Percentiles rank a stretch among this genome's conserved stretches.
Conservation (phyloP, 2,888 invertebrate species). For the Gymnocheta viridis region DNA sequence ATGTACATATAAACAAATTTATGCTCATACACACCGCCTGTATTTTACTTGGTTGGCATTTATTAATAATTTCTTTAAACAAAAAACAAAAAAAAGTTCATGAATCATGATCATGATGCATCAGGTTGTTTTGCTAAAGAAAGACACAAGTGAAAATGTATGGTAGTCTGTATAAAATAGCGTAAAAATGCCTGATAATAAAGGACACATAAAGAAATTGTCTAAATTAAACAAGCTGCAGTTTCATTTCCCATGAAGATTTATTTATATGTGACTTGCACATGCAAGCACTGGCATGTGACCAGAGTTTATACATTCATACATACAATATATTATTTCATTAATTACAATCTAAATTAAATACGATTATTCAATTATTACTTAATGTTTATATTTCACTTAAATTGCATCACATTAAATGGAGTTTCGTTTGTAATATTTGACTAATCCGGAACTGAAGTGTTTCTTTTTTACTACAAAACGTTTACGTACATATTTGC, state of each 20-base stretch:
- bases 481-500: too few relatives aligned
- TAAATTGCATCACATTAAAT: background rate
- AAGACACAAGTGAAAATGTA: constrained; percentile 16
- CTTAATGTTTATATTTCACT: background rate
- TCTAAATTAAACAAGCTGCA: background rate
- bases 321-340: background rate
- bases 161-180: constrained; percentile 27
- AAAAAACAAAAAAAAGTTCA: constrained; percentile 41
- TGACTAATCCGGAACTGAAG: too few relatives aligned
- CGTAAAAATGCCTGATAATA: constrained; percentile 28
- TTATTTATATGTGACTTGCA: background rate
- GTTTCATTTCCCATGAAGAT: constrained; percentile 17
- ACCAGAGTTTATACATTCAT: background rate
- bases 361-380: background rate
- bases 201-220: constrained; percentile 23
- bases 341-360: constrained; percentile 2
- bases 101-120: constrained; percentile 52
- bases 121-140: background rate
- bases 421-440: too few relatives aligned
- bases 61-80: constrained; percentile 23
- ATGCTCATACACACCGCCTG: background rate
- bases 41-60: constrained; percentile 35
- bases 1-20: too few relatives aligned
- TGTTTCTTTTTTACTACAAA: too few relatives aligned
- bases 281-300: background rate